phyloP scores from a whole-genome alignment of 1,140 invertebrate genomes.

The Sesamia nonagrioides region DNA sequence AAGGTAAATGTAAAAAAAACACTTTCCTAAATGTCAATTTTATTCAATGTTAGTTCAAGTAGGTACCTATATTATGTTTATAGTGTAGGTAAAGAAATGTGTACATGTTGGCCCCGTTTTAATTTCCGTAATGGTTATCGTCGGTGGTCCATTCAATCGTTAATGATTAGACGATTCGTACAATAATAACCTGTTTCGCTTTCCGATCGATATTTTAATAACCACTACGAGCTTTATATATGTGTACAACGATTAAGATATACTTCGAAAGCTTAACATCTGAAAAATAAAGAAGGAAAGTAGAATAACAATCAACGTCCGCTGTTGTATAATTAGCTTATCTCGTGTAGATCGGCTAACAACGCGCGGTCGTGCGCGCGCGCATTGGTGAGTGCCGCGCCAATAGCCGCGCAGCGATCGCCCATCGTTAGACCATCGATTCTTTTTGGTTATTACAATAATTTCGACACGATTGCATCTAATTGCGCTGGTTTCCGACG shows the following conservation, averaged over 20 bases:
- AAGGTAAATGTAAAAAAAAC: constrained; percentile 18
- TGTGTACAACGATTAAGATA: constrained; percentile 56
- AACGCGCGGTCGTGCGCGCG: constrained; percentile 72
- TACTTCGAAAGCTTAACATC: constrained; percentile 71
- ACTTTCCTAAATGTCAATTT: constrained; percentile 23
- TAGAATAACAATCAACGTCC: constrained; percentile 74
- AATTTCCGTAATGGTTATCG: constrained; percentile 64
- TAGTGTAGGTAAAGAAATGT: constrained; percentile 24
- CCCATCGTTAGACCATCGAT: constrained; percentile 79
- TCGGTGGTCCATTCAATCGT: constrained; percentile 64
- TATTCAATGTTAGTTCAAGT: constrained; percentile 9
- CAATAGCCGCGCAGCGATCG: constrained; percentile 75
- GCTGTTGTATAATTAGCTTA: constrained; percentile 82
- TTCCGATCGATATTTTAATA: constrained; percentile 65
- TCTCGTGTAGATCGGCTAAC: constrained; percentile 77
- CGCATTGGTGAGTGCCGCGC: constrained; percentile 79
- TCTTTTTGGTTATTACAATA: constrained; percentile 87
- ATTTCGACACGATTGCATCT: constrained; percentile 83
- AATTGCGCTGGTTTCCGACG: constrained; percentile 81
- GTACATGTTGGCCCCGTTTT: constrained; percentile 41
- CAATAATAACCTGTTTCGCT: constrained; percentile 60
- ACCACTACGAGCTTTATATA: constrained; percentile 61
- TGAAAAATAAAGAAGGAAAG: constrained; percentile 78
- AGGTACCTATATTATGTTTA: neutral
- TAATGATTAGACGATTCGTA: constrained; percentile 58